Conservation (phyloP, 2,888 invertebrate genomes). For the Hydroisotoma schaefferi region DNA sequence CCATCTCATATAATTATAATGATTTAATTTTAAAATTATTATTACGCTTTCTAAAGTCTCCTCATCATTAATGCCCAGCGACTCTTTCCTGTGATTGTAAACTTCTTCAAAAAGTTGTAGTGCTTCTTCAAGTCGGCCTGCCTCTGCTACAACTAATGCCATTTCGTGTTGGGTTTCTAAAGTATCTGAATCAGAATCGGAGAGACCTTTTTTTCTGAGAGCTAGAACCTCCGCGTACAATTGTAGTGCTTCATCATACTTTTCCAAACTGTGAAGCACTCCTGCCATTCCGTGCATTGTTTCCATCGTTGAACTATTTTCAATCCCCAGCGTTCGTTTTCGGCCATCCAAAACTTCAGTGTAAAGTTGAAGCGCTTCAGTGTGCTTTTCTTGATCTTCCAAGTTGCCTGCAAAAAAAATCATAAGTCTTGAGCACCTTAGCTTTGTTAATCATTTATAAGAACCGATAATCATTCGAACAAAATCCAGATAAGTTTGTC, state of each 20-base stretch:
- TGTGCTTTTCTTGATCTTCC: conserved; percentile 15
- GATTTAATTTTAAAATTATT: neutral
- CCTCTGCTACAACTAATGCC: conserved; percentile 11
- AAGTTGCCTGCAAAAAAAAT: conserved; percentile 11
- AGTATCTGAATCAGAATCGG: conserved; percentile 21
- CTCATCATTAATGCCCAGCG: conserved; percentile 20
- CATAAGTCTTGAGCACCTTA: neutral
- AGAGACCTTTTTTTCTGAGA: conserved; percentile 13
- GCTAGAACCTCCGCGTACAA: conserved; percentile 21
- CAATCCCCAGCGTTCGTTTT: conserved; percentile 6
- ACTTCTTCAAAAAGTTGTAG: conserved; percentile 13
- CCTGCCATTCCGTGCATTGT: conserved; percentile 28
- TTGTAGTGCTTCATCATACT: conserved; percentile 18
- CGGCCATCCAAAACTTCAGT: conserved; percentile 16
- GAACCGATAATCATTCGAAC: neutral
- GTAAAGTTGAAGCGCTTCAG: conserved; percentile 17
- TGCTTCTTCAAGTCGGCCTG: conserved; percentile 14
- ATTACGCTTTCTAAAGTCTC: conserved; percentile 27
- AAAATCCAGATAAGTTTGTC: neutral
- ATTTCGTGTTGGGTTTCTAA: conserved; percentile 27
- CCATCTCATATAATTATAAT: neutral
- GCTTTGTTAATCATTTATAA: neutral
- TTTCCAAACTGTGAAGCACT: conserved; percentile 10
- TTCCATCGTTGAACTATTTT: conserved; percentile 21
- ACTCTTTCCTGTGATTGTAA: conserved; percentile 11